These are phyloP conservation scores for Cecropterus lyciades DNA, from an alignment of 1,140 invertebrate genomes.

Conservation along the genomic window DNA sequence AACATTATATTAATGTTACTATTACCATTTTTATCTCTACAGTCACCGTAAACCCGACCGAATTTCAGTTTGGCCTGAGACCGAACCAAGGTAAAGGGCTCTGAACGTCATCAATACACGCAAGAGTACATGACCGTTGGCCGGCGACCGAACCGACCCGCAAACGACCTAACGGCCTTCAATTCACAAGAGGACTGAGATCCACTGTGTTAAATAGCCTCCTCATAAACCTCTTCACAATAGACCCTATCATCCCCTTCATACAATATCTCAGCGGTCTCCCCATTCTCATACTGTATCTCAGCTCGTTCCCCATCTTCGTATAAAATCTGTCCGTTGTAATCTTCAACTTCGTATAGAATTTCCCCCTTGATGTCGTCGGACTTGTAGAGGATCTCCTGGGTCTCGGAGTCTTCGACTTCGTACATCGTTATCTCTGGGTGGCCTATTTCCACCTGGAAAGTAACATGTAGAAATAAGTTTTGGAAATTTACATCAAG, in stretches of 20 bases:
- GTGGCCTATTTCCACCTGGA: constrained; percentile 9
- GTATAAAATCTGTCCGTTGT: constrained; percentile 25
- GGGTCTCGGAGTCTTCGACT: constrained; percentile 10
- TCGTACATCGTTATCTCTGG: constrained; percentile 12
- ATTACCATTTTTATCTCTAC: too few species aligned
- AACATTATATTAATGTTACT: too few species aligned
- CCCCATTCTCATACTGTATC: constrained; percentile 6
- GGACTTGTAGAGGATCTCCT: neutral
- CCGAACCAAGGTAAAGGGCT: too few species aligned
- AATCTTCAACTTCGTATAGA: constrained; percentile 21
- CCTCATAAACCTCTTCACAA: constrained; percentile 36
- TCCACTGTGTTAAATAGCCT: neutral
- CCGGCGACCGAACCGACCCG: too few species aligned
- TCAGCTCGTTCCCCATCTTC: constrained; percentile 20
- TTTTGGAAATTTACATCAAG: too few species aligned
- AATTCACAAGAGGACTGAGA: too few species aligned
- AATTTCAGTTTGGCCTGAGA: too few species aligned
- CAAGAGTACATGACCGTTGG: too few species aligned
- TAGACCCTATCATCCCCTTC: constrained; percentile 19
- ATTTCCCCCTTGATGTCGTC: constrained; percentile 13
- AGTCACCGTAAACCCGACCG: too few species aligned
- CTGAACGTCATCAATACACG: too few species aligned
- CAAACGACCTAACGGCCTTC: too few species aligned
- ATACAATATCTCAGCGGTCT: constrained; percentile 8
- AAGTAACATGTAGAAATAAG: neutral